Evolutionary conservation across 2,113 vertebrate species (phyloP).

Genomic region (Hylia prasina): DNA sequence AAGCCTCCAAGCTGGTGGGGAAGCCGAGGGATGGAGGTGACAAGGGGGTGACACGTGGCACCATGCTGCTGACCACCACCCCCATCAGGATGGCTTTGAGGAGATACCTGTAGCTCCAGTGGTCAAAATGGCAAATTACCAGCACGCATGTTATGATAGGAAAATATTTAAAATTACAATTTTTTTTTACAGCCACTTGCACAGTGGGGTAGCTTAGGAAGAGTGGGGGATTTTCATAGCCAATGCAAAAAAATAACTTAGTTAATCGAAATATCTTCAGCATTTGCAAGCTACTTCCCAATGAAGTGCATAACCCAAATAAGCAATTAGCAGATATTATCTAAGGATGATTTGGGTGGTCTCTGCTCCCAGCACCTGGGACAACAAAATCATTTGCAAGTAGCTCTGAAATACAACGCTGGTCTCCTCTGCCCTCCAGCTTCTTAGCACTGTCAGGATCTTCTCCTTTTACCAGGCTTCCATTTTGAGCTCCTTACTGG

Average conservation of each 20-base stretch:
- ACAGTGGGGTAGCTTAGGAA: neutral
- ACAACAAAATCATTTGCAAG: neutral
- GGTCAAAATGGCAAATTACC: neutral
- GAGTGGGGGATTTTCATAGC: neutral
- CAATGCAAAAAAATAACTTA: neutral
- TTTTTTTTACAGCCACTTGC: neutral
- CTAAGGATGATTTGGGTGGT: neutral
- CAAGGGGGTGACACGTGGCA: neutral
- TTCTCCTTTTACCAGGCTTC: neutral
- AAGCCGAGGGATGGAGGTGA: constrained; percentile 29
- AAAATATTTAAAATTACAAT: neutral
- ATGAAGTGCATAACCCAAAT: neutral
- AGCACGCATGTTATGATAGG: accelerated
- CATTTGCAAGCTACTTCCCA: neutral
- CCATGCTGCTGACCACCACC: accelerated
- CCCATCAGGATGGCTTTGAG: neutral
- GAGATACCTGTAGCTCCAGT: neutral
- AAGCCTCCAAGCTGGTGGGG: constrained; percentile 47
- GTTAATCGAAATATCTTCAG: neutral
- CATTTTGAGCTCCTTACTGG: neutral
- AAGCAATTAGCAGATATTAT: neutral
- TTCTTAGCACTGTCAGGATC: neutral
- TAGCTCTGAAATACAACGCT: accelerated
- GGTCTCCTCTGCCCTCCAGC: neutral
- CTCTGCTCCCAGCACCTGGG: neutral